phyloP scores from a whole-genome alignment of 2,888 invertebrate genomes.

The Ophioninae sp. region DNA sequence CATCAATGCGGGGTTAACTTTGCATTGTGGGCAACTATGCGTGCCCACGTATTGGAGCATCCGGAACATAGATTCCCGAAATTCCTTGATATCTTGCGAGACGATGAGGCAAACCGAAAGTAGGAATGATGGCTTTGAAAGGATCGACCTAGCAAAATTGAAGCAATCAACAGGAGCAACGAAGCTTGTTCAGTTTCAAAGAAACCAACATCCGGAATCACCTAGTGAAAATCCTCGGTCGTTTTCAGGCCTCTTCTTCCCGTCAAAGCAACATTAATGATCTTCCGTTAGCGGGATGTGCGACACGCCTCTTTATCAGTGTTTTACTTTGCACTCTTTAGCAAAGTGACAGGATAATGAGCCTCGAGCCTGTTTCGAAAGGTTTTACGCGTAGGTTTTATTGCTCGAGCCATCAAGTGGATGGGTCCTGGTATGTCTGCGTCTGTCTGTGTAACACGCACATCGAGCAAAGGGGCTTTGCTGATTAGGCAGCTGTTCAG shows the following conservation, averaged over 20 bases:
- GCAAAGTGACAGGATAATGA: slow-evolving; percentile 23
- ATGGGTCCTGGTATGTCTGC: slow-evolving; percentile 8
- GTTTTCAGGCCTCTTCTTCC: neutral
- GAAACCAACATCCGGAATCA: neutral
- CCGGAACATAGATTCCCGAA: slow-evolving; percentile 18
- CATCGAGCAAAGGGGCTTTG: slow-evolving; percentile 43
- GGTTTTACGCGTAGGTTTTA: slow-evolving; percentile 5
- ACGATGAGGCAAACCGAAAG: slow-evolving; percentile 1
- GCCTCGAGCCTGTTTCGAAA: slow-evolving; percentile 7
- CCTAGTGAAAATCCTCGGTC: neutral
- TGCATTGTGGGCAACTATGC: slow-evolving; percentile 29
- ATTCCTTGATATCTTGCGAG: slow-evolving; percentile 31
- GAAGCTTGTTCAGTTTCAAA: neutral
- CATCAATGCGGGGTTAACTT: slow-evolving; percentile 40
- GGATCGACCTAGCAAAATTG: neutral
- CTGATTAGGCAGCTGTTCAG: slow-evolving; percentile 62
- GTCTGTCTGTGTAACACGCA: slow-evolving; percentile 13
- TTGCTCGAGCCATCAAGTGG: slow-evolving; percentile 16
- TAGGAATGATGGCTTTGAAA: slow-evolving; percentile 2
- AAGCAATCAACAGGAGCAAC: neutral
- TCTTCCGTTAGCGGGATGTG: neutral
- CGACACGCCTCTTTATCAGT: neutral
- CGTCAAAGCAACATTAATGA: neutral
- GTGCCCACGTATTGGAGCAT: neutral
- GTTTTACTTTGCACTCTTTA: slow-evolving; percentile 5